Evolutionary conservation across 2,888 invertebrate species (phyloP), one percentile per base, ranked within the genome.

Genomic region (Mactromeris polynyma): DNA sequence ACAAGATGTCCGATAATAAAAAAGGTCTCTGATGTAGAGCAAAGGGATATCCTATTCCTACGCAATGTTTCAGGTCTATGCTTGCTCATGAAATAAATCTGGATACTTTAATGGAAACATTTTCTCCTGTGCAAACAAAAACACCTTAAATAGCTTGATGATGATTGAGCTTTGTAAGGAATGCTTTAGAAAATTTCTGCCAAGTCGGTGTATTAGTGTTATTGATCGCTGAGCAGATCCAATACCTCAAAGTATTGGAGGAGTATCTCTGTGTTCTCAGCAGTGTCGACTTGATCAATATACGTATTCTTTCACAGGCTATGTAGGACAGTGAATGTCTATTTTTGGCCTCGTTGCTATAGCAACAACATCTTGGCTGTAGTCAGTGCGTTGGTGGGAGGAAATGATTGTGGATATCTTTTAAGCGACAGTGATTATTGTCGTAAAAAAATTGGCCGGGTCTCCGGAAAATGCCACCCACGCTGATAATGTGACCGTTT

Each of bases 301-400:
- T 54, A 58, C 83, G 58, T 73, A 77, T 38, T 83, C 78, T 87
- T 85, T 77, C 77, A 85, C 58, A 46, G 46, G 83, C 87, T 88
- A 82, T 84, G 82, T 77, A 81, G 80, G 78, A 64, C 83, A 80
- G 36, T 33, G 26, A 38, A 77, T 40, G 84, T 86, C 90, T 90
- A 90, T 88, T 85, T 89, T 80, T 89, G 83, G 88, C 80, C 26
- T 19, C 11, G 88, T 89, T 90, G 89, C 78, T 83, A 85, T 90
- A 86, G 83, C 77, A 83, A 90, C 90, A 64, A 80, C 86, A 87
- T 83, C 81, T 88, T 84, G 83, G 81, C 83, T 77, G 86, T 31
- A 26, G 81, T 82, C 69, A 40, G 78, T 89, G 88, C 89, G 90
- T 90, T 89, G 90, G 90, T 87, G 90, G 90, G 81, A 80, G 58